Percentiles rank a stretch among this genome's conserved stretches.
These are phyloP conservation scores for Cancer borealis DNA, from an alignment of 2,888 invertebrate genomes.

Conservation along the genomic window DNA sequence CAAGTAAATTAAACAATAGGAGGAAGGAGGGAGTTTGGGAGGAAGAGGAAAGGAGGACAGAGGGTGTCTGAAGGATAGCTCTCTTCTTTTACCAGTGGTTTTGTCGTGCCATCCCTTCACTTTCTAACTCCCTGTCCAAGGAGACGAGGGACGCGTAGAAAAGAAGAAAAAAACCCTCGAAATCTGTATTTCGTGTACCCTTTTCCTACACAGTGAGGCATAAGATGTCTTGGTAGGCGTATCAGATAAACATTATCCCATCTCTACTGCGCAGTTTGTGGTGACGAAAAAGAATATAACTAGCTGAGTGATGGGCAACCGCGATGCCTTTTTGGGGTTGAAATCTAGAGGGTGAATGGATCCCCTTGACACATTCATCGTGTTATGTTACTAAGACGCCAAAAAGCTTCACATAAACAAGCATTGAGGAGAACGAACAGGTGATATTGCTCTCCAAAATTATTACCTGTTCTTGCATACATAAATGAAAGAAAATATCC, in stretches of 20 bases:
- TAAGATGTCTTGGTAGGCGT: not conserved
- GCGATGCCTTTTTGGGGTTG: not conserved
- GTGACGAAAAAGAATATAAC: not conserved
- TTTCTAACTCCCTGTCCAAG: not conserved
- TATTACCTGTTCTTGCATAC: not conserved
- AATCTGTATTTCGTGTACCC: not conserved
- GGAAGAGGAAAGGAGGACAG: not conserved
- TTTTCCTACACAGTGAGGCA: not conserved
- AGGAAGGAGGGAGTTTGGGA: not conserved
- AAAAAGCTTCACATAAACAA: not conserved
- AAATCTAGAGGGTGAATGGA: slow-evolving; percentile 23
- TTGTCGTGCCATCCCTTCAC: not conserved
- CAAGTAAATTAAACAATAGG: not conserved
- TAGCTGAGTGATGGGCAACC: slow-evolving; percentile 1
- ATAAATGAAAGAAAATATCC: not conserved
- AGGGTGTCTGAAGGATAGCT: too few species aligned
- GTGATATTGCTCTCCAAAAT: not conserved
- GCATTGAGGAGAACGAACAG: not conserved
- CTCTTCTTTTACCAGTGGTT: not conserved
- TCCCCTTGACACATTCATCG: not conserved
- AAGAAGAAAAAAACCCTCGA: not conserved
- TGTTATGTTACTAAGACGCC: slow-evolving; percentile 4
- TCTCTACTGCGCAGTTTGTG: not conserved
- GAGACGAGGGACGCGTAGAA: not conserved
- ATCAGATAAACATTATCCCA: not conserved